Conservation (phyloP, 2,113 vertebrate genomes). For the Pelvicachromis taeniatus region DNA sequence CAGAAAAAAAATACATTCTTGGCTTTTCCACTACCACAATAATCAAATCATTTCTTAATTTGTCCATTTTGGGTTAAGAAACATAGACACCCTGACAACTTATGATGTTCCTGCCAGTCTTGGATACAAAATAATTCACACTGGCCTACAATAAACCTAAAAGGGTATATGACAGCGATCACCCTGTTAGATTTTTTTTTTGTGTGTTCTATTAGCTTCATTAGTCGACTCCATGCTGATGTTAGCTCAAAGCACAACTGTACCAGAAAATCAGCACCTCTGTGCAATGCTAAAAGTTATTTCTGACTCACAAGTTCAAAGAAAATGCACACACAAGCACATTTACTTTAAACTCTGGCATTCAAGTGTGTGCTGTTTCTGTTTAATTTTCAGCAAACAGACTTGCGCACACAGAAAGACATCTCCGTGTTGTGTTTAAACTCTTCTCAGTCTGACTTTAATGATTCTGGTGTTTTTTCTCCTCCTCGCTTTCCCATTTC, state of each 20-base stretch:
- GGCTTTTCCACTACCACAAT: background rate
- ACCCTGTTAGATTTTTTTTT: background rate
- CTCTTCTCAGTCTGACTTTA: background rate
- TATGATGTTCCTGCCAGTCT: background rate
- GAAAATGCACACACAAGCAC: background rate
- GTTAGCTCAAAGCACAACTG: background rate
- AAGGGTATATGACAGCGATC: background rate
- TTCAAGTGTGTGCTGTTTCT: background rate
- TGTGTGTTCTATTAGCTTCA: background rate
- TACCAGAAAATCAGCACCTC: background rate
- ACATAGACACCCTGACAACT: background rate
- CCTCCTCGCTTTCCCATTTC: background rate
- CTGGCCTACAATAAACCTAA: background rate
- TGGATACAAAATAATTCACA: background rate
- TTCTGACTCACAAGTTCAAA: background rate
- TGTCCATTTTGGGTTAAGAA: background rate
- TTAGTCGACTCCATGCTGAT: background rate
- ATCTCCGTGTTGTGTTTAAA: background rate
- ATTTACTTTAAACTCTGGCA: background rate
- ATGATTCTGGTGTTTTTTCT: background rate
- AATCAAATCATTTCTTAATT: background rate
- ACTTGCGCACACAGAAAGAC: background rate
- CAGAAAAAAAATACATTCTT: background rate
- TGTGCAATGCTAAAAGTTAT: background rate
- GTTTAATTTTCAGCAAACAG: background rate